phyloP scores from a whole-genome alignment of 2,888 invertebrate species.

The Drosophila borealis region DNA sequence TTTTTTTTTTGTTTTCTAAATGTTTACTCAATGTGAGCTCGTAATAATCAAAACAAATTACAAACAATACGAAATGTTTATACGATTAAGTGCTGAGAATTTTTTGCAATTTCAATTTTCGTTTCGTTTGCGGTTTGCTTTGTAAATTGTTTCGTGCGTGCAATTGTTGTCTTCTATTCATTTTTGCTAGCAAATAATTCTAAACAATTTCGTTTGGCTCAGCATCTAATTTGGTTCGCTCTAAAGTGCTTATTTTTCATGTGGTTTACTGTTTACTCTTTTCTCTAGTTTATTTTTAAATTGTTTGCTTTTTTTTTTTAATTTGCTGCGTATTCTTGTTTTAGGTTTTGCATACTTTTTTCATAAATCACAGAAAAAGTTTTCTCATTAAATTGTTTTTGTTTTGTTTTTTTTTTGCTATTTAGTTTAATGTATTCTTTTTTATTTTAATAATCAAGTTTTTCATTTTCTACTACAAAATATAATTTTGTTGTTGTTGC shows the following conservation, averaged over 20 bases:
- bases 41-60: slow-evolving; percentile 33
- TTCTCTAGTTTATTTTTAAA: slow-evolving; percentile 31
- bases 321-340: slow-evolving; percentile 26
- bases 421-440: slow-evolving; percentile 35
- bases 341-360: slow-evolving; percentile 70
- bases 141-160: slow-evolving; percentile 32
- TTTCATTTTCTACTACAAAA: slow-evolving; percentile 64
- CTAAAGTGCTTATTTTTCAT: slow-evolving; percentile 59
- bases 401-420: slow-evolving; percentile 20
- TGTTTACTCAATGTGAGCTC: slow-evolving; percentile 38
- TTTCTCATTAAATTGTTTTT: slow-evolving; percentile 64
- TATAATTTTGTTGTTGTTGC: slow-evolving; percentile 48
- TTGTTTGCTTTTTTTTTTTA: slow-evolving; percentile 16
- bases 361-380: slow-evolving; percentile 80
- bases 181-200: slow-evolving; percentile 61
- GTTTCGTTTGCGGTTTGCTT: slow-evolving; percentile 9
- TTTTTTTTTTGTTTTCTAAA: slow-evolving; percentile 25
- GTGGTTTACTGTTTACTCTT: slow-evolving; percentile 33
- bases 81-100: slow-evolving; percentile 28
- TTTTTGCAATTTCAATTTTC: slow-evolving; percentile 20
- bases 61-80: slow-evolving; percentile 53
- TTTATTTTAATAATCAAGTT: slow-evolving; percentile 43
- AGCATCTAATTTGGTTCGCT: slow-evolving; percentile 51
- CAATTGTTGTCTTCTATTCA: slow-evolving; percentile 23
- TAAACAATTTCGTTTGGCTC: slow-evolving; percentile 56